Conservation (phyloP, 2,888 invertebrate genomes). For the Auanema sp. region DNA sequence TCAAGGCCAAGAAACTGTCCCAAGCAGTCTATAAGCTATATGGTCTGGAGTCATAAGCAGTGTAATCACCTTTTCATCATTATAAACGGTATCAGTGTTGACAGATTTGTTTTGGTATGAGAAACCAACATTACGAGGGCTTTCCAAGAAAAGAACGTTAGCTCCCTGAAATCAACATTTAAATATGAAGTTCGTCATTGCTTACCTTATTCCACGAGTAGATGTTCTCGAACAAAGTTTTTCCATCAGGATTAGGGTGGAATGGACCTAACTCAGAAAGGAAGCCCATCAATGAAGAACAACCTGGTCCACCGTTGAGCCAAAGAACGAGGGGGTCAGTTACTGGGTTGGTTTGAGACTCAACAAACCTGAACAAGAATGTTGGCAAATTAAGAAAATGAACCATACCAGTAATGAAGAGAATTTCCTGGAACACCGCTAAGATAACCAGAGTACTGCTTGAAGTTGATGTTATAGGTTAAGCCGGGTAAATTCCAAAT, state of each 20-base stretch:
- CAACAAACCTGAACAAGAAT: slow-evolving; percentile 56
- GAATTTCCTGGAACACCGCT: slow-evolving; percentile 53
- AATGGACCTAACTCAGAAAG: slow-evolving; percentile 46
- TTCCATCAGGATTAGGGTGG: slow-evolving; percentile 58
- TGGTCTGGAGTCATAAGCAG: background rate
- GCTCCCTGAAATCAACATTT: slow-evolving; percentile 61
- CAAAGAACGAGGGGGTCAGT: slow-evolving; percentile 66
- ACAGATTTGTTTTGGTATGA: slow-evolving; percentile 61
- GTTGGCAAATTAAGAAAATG: too few relatives aligned
- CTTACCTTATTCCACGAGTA: slow-evolving; percentile 64
- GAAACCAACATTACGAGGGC: slow-evolving; percentile 69
- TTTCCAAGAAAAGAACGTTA: slow-evolving; percentile 68
- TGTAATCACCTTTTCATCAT: slow-evolving; percentile 36
- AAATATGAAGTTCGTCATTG: background rate
- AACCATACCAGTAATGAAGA: slow-evolving; percentile 66
- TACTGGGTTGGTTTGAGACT: slow-evolving; percentile 61
- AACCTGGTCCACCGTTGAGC: slow-evolving; percentile 67
- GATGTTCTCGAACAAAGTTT: slow-evolving; percentile 58
- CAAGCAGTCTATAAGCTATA: slow-evolving; percentile 62
- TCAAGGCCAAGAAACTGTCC: slow-evolving; percentile 66
- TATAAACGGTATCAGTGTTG: slow-evolving; percentile 39
- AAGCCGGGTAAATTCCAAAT: slow-evolving; percentile 48
- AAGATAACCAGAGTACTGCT: slow-evolving; percentile 67
- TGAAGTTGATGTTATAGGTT: slow-evolving; percentile 61
- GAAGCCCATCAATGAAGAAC: slow-evolving; percentile 48